Base-by-base conservation (phyloP, 2,113 vertebrate species). In the Eptatretus burgeri region DNA sequence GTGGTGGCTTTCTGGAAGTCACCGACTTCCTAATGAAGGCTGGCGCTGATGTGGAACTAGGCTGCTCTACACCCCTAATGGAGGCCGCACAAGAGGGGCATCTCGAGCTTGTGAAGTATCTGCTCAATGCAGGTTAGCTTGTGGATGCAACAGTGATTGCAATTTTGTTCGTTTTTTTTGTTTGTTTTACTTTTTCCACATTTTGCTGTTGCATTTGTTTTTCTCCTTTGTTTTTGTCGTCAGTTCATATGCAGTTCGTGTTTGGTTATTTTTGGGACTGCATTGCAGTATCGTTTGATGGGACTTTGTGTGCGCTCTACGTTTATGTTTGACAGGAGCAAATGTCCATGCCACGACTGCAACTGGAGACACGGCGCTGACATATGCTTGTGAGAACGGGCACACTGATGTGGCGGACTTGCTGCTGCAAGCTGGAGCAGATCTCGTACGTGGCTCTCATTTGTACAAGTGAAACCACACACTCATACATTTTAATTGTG, bases 1-100 rank as follows among this genome's bases (percentile, higher is more conserved):
- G 91, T 66, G 91, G 91, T 68, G 91, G 91, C 51, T 98, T 98
- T 76, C 79, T 91, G 69, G 91, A 98, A 78, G 88, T 98, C 13
- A 85, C 91, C 2, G 91, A 98, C 72, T 98, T 94, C 71, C 81
- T 98, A 51, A 95, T 96, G 72, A 96, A 98, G 70, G 85, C 91
- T 1, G 91, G 91, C 52, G 91, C 86, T 52, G 86, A 98, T 73
- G 88, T 98, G 64, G 91, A 98, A 73, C 77, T 95, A 60, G 91
- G 91, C 65, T 96, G 91, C 72, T 96, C 91, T 49, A 95, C 91
- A 13, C 91, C 91, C 65, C 76, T 95, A 66, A 96, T 96, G 91
- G 91, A 96, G 73, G 91, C 91, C 66, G 87, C 91, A 65, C 91
- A 98, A 71, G 91, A 98, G 68, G 91, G 91, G 68, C 91, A 94